Evolutionary conservation across 2,113 vertebrate species (phyloP).

Genomic region (Anthoscopus minutus): DNA sequence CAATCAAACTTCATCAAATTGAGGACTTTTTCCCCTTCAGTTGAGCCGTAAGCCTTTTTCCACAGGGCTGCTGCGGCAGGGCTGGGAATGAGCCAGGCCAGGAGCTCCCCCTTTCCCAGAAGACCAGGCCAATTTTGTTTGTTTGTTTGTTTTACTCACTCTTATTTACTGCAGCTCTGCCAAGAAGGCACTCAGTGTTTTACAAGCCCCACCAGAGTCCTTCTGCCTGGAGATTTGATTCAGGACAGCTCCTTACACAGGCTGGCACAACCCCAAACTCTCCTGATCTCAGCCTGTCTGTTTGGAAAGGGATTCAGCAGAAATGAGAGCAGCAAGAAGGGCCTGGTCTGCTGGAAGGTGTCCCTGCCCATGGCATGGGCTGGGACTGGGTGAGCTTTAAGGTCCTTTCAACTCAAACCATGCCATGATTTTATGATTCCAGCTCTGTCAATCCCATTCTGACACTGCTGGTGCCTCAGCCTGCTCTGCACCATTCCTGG

Average conservation of each 20-base stretch:
- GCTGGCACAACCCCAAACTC: not conserved
- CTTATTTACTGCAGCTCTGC: not conserved
- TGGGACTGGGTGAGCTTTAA: not conserved
- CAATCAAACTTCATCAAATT: not conserved
- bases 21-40: not conserved
- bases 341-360: not conserved
- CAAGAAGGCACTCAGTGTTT: slow-evolving; percentile 18
- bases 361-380: not conserved
- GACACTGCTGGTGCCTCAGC: fast-evolving
- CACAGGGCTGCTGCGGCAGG: not conserved
- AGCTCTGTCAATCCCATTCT: not conserved
- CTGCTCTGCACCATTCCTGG: not conserved
- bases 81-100: not conserved
- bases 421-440: not conserved
- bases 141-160: not conserved
- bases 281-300: not conserved
- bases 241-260: not conserved
- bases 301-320: not conserved
- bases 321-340: not conserved
- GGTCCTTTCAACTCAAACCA: not conserved
- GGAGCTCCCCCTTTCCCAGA: not conserved
- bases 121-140: not conserved
- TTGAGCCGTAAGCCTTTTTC: not conserved
- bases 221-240: not conserved
- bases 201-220: not conserved